Percentiles rank a stretch among this genome's conserved stretches.
Evolutionary conservation across 2,888 invertebrate species (phyloP).

Genomic region (Drosophila seclusa): DNA sequence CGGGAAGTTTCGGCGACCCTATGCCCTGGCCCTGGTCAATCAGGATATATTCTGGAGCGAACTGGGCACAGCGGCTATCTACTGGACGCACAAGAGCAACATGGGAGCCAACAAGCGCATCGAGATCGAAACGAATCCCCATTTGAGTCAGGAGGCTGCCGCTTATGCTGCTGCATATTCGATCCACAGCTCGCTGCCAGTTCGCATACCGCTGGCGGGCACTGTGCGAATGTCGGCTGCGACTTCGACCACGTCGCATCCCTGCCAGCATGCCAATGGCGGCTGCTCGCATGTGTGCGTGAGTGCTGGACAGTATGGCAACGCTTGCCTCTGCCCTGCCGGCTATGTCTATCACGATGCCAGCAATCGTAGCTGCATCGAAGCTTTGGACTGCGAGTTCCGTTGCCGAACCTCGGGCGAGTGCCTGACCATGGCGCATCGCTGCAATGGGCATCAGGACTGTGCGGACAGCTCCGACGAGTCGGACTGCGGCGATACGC

Average conservation of each 20-base stretch:
- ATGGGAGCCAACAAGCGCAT: slow-evolving; percentile 81
- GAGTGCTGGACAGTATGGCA: slow-evolving; percentile 82
- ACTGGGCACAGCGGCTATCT: slow-evolving; percentile 86
- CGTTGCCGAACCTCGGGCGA: slow-evolving; percentile 85
- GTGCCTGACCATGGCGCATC: slow-evolving; percentile 86
- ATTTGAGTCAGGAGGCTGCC: not conserved
- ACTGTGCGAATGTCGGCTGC: slow-evolving; percentile 47
- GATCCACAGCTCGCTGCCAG: slow-evolving; percentile 49
- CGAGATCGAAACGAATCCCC: slow-evolving; percentile 70
- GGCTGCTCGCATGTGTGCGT: slow-evolving; percentile 92
- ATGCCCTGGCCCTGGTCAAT: slow-evolving; percentile 87
- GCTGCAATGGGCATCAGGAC: slow-evolving; percentile 87
- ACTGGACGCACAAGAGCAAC: slow-evolving; percentile 87
- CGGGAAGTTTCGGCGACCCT: slow-evolving; percentile 85
- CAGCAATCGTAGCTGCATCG: slow-evolving; percentile 86
- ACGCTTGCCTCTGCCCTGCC: slow-evolving; percentile 88
- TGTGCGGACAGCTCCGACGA: slow-evolving; percentile 88
- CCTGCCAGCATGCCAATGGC: slow-evolving; percentile 87
- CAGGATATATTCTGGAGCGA: slow-evolving; percentile 90
- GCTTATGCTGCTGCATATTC: slow-evolving; percentile 16
- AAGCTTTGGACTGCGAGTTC: slow-evolving; percentile 86
- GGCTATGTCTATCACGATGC: slow-evolving; percentile 86
- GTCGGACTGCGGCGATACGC: slow-evolving; percentile 84
- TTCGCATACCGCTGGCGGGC: slow-evolving; percentile 69
- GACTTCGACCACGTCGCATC: slow-evolving; percentile 83